Conservation (phyloP, 2,113 vertebrate species). For the Monopterus albus region DNA sequence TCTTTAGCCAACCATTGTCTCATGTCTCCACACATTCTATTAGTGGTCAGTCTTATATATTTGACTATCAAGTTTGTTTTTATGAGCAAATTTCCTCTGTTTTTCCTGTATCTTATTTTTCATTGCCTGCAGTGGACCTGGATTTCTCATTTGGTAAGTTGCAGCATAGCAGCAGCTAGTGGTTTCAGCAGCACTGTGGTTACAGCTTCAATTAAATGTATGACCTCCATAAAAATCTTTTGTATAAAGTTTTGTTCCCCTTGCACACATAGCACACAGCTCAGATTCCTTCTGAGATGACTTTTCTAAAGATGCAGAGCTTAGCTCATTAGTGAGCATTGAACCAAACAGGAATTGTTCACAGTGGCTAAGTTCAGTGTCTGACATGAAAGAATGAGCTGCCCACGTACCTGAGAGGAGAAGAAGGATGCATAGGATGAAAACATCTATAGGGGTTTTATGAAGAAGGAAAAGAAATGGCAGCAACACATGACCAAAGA, state of each 20-base stretch:
- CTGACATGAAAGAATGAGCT: conserved; percentile 71
- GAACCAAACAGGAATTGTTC: conserved; percentile 73
- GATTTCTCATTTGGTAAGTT: conserved; percentile 34
- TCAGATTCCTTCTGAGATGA: conserved; percentile 13
- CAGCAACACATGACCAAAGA: background rate
- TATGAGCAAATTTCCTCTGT: background rate
- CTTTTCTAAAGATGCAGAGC: conserved; percentile 78
- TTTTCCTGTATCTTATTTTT: background rate
- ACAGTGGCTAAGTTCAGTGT: conserved; percentile 85
- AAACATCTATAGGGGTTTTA: background rate
- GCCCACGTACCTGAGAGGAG: conserved; percentile 11
- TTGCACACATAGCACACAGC: conserved; percentile 26
- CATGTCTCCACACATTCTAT: background rate
- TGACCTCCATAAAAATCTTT: conserved; percentile 15
- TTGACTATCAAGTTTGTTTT: conserved; percentile 22
- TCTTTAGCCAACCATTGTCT: conserved; percentile 3
- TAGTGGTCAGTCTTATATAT: conserved; percentile 3
- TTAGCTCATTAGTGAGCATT: conserved; percentile 83
- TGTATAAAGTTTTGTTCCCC: background rate
- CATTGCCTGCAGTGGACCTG: conserved; percentile 1
- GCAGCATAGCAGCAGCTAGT: background rate
- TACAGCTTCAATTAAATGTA: conserved; percentile 1
- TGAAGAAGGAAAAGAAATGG: background rate
- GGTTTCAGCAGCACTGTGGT: conserved; percentile 16
- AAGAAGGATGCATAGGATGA: background rate